Conservation (phyloP, 2,888 invertebrate species). For the Automeris io region DNA sequence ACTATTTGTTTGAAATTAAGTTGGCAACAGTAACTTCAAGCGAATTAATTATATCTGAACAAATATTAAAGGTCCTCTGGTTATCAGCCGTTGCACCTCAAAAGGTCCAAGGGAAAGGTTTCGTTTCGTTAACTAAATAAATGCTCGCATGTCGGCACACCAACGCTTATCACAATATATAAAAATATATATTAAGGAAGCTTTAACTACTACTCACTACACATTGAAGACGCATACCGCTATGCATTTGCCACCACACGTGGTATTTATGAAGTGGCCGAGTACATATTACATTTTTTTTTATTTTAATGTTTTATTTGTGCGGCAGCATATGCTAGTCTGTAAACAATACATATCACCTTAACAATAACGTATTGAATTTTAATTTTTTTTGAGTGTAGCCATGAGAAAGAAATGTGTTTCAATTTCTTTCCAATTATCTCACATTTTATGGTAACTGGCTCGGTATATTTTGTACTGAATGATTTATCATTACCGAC, state of each 20-base stretch:
- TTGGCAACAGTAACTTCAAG: too few species aligned
- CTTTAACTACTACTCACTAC: conserved; percentile 65
- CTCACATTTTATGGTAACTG: conserved; percentile 60
- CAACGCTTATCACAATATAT: conserved; percentile 76
- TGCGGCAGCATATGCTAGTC: conserved; percentile 72
- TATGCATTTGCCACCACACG: conserved; percentile 73
- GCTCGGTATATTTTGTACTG: conserved; percentile 66
- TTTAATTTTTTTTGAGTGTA: conserved; percentile 32
- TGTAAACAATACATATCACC: conserved; percentile 63
- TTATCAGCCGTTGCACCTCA: conserved; percentile 60
- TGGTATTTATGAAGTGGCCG: conserved; percentile 50
- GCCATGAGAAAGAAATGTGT: conserved; percentile 48
- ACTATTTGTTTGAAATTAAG: too few species aligned
- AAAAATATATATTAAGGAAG: conserved; percentile 76
- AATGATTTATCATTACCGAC: conserved; percentile 32
- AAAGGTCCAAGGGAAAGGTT: conserved; percentile 38
- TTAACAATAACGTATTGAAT: conserved; percentile 61
- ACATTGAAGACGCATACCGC: conserved; percentile 68
- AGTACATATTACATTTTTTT: conserved; percentile 44
- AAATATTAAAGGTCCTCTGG: conserved; percentile 22
- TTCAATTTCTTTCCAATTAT: conserved; percentile 20
- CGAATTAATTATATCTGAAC: conserved; percentile 16
- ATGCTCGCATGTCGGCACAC: conserved; percentile 74
- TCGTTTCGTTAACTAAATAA: conserved; percentile 67
- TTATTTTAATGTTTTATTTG: conserved; percentile 56